Base-by-base conservation (phyloP, 2,797 vertebrate genomes). In the Acrossocheilus wenchowensis region DNA sequence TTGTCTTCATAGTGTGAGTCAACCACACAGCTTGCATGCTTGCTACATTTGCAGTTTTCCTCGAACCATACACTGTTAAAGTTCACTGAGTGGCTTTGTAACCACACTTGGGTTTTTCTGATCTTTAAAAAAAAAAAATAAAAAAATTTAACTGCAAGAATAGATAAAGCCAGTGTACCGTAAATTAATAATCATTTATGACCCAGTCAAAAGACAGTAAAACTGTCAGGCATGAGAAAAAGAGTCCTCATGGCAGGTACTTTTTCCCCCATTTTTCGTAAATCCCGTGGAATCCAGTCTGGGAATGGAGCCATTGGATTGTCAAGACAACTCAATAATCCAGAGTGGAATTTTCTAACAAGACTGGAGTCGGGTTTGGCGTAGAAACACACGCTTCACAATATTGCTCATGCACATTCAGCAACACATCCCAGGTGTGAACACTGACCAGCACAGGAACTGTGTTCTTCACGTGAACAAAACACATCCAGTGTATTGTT, bases 271-370 rank as follows among this genome's bases (percentile, higher is more conserved):
- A 86, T 85, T 82, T 75, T 79, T 87, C 81, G 90, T 91, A 88
- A 92, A 92, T 93, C 92, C 91, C 88, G 81, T 77, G 84, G 91
- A 91, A 94, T 92, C 85, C 90, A 91, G 92, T 93, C 93, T 94
- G 93, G 93, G 93, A 95, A 92, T 88, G 88, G 88, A 93, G 93
- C 93, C 94, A 94, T 89, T 84, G 87, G 83, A 91, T 93, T 91
- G 89, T 93, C 92, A 93, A 92, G 93, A 93, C 94, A 94, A 94
- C 94, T 91, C 91, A 93, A 89, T 94, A 94, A 94, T 92, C 92
- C 92, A 92, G 91, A 91, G 85, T 92, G 94, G 94, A 94, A 94
- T 95, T 92, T 93, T 92, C 90, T 92, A 93, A 94, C 92, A 91
- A 95, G 92, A 93, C 85, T 85, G 90, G 90, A 92, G 90, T 87